Conservation (phyloP, 2,113 vertebrate species). For the Oreochromis aureus region DNA sequence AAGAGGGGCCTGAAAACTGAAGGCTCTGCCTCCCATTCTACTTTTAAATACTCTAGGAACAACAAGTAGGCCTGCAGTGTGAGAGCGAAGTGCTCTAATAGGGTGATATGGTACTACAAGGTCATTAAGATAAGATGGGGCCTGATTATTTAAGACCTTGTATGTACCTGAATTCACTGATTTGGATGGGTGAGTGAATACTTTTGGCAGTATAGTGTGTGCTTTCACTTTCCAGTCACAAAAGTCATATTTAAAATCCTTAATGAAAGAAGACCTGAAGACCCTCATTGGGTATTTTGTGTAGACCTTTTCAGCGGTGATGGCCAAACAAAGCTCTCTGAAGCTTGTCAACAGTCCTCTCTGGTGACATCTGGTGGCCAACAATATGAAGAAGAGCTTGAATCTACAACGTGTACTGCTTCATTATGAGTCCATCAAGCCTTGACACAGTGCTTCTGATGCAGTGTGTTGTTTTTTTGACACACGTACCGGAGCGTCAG, state of each 20-base stretch:
- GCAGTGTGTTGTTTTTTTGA: not conserved
- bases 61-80: too few species aligned
- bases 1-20: too few species aligned
- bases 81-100: too few species aligned
- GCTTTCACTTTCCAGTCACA: not conserved
- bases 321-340: not conserved
- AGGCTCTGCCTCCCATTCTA: too few species aligned
- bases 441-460: not conserved
- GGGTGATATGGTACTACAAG: too few species aligned
- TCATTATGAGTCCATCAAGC: not conserved
- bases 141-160: too few species aligned
- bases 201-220: not conserved
- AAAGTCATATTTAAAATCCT: not conserved
- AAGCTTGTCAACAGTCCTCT: not conserved
- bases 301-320: not conserved
- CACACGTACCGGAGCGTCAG: not conserved
- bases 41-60: too few species aligned
- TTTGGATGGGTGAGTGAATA: not conserved
- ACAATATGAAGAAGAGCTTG: not conserved
- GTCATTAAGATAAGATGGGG: too few species aligned
- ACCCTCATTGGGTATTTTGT: accelerated
- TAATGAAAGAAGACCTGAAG: not conserved
- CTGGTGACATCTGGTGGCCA: not conserved
- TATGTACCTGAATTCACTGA: accelerated
- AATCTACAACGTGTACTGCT: accelerated